A percentile compares a stretch with the other conserved stretches of the same genome.
phyloP scores from a whole-genome alignment of 2,888 invertebrate species.

The Caenorhabditis drosophilae region DNA sequence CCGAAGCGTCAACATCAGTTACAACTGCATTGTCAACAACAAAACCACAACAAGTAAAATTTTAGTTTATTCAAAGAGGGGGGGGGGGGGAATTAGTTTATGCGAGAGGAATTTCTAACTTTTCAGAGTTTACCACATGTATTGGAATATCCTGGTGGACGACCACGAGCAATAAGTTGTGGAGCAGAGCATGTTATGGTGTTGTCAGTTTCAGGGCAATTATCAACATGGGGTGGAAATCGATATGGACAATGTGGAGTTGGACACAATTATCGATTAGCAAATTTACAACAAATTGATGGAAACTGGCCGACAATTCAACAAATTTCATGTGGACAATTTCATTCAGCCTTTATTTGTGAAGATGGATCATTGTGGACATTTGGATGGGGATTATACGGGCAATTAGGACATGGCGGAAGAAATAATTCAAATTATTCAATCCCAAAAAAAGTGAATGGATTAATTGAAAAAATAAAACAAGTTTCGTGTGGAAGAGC shows the following conservation, averaged over 20 bases:
- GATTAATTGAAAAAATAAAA: conserved; percentile 19
- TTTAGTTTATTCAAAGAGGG: no score
- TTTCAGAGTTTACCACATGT: conserved; percentile 25
- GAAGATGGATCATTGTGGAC: conserved; percentile 53
- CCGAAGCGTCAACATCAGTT: neutral
- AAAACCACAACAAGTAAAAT: no score
- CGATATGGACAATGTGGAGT: conserved; percentile 65
- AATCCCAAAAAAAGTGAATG: conserved; percentile 34
- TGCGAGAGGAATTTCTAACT: conserved; percentile 8
- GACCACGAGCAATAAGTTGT: conserved; percentile 50
- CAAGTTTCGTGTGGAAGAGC: conserved; percentile 48
- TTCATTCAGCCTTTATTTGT: conserved; percentile 58
- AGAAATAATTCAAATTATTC: conserved; percentile 13
- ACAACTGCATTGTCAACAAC: neutral
- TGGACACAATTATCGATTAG: conserved; percentile 44
- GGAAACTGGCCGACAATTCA: conserved; percentile 49
- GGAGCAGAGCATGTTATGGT: conserved; percentile 63
- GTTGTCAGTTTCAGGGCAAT: conserved; percentile 49
- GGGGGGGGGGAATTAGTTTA: no score
- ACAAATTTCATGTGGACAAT: conserved; percentile 60
- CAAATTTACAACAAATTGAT: conserved; percentile 47
- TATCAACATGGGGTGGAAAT: conserved; percentile 60
- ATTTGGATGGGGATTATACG: conserved; percentile 64
- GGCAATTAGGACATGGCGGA: conserved; percentile 56
- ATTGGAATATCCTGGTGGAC: conserved; percentile 24